Conservation (phyloP, 2,797 vertebrate species). For the Hozukius guyotensis region DNA sequence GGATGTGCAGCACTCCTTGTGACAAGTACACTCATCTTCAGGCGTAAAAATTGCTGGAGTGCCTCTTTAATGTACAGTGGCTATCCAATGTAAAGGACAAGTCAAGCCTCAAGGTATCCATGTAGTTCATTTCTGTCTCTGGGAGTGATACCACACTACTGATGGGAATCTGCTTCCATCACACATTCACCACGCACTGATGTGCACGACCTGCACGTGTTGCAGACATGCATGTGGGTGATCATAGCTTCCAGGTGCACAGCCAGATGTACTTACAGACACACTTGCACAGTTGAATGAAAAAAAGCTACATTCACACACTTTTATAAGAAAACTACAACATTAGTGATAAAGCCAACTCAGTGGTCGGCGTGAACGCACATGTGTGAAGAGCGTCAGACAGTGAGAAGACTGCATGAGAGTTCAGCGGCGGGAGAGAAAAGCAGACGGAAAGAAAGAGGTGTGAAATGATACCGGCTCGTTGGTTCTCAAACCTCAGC, state of each 20-base stretch:
- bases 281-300: background rate
- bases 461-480: conserved; percentile 13
- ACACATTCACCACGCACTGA: background rate
- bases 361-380: background rate
- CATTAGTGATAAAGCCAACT: background rate
- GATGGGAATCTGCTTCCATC: background rate
- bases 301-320: background rate
- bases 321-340: background rate
- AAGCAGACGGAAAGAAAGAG: background rate
- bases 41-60: background rate
- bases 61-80: background rate
- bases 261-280: background rate
- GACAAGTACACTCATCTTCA: background rate
- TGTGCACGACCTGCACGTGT: background rate
- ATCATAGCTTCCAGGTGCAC: background rate
- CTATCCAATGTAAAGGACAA: background rate
- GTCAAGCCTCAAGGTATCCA: background rate
- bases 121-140: background rate
- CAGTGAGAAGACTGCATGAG: background rate
- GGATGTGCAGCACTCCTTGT: background rate
- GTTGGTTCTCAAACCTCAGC: conserved; percentile 12
- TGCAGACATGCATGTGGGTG: background rate
- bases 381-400: conserved; percentile 5
- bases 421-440: background rate
- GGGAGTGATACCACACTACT: background rate